A percentile compares a stretch with the other conserved stretches of the same genome.
These are phyloP conservation scores for Anniella stebbinsi DNA, from an alignment of 2,797 vertebrate species.

Conservation along the genomic window DNA sequence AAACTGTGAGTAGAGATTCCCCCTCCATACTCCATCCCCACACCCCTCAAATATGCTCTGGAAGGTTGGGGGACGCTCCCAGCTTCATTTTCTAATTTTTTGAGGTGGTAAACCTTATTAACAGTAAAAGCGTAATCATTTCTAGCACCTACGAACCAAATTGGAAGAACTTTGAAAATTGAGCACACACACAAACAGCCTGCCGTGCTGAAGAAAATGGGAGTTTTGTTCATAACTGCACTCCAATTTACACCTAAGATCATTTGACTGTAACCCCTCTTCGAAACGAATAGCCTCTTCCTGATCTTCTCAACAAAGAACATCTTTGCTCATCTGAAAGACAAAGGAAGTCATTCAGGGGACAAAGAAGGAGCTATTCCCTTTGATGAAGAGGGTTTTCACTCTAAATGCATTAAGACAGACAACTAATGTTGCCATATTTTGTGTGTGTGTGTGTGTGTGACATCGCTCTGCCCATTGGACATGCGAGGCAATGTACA, in stretches of 20 bases:
- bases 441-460: no score
- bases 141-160: background rate
- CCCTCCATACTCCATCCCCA: no score
- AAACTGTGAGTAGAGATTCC: no score
- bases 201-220: background rate
- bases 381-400: background rate
- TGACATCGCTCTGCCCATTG: no score
- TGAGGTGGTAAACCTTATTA: background rate
- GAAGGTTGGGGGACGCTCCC: no score
- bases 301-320: background rate
- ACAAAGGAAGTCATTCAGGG: background rate
- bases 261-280: background rate
- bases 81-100: background rate
- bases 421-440: no score
- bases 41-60: no score
- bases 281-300: background rate
- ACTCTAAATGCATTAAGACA: background rate
- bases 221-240: background rate
- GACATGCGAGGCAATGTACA: no score
- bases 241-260: background rate
- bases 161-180: background rate
- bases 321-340: background rate
- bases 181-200: no score
- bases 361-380: background rate
- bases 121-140: background rate